Evolutionary conservation across 2,888 invertebrate genomes (phyloP).

Genomic region (Nymphalis c-album): DNA sequence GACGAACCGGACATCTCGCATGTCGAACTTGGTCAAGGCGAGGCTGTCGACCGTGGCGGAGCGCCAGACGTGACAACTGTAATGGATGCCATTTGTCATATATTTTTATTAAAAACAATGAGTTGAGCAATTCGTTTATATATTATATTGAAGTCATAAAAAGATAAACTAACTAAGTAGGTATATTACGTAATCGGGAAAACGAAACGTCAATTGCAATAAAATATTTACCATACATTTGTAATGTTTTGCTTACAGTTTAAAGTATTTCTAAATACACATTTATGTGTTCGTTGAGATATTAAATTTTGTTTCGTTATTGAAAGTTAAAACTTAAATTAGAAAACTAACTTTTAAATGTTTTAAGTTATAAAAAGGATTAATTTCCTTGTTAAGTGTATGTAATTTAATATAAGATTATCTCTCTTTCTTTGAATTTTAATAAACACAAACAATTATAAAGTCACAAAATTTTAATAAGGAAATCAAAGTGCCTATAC

Average conservation of each 20-base stretch:
- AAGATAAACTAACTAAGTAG: background rate
- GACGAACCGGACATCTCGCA: constrained; percentile 56
- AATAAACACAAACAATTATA: background rate
- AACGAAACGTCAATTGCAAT: too few relatives aligned
- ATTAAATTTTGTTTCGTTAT: too few relatives aligned
- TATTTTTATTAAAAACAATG: constrained; percentile 57
- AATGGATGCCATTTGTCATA: constrained; percentile 66
- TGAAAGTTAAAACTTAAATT: too few relatives aligned
- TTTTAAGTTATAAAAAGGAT: too few relatives aligned
- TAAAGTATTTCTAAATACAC: too few relatives aligned
- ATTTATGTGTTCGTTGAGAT: too few relatives aligned
- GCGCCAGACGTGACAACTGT: constrained; percentile 62
- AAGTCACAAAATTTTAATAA: constrained; percentile 35
- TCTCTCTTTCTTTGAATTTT: background rate
- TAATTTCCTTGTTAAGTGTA: background rate
- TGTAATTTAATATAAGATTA: background rate
- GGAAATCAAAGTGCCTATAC: constrained; percentile 60
- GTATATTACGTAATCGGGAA: background rate
- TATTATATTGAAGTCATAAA: constrained; percentile 18
- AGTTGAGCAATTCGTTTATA: constrained; percentile 17
- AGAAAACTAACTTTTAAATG: too few relatives aligned
- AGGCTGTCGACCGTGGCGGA: constrained; percentile 72
- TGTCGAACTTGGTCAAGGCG: constrained; percentile 76
- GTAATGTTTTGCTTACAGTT: too few relatives aligned
- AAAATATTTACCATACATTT: too few relatives aligned